Conservation (phyloP, 2,888 invertebrate genomes). For the Andrena praecox region DNA sequence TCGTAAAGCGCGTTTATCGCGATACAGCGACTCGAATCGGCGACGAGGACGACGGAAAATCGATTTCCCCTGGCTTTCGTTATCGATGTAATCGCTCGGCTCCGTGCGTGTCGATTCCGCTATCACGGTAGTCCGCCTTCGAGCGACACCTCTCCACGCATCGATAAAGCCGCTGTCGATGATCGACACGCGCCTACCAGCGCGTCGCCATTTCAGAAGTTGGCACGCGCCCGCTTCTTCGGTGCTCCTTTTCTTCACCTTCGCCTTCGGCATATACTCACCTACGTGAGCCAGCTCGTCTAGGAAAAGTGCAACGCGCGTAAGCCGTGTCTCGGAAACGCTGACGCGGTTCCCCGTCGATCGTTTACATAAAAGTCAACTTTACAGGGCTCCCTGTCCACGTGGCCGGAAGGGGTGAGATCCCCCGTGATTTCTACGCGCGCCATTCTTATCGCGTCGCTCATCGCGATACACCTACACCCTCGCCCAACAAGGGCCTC, state of each 20-base stretch:
- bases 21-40: background rate
- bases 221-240: conserved; percentile 50
- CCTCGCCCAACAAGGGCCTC: conserved; percentile 11
- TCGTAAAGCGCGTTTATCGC: conserved; percentile 59
- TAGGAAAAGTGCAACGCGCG: conserved; percentile 63
- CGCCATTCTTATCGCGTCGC: conserved; percentile 66
- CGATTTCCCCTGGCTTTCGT: conserved; percentile 70
- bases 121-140: conserved; percentile 27
- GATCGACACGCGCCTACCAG: background rate
- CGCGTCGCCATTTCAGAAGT: conserved; percentile 38
- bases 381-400: conserved; percentile 1
- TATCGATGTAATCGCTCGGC: conserved; percentile 77
- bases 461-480: conserved; percentile 54
- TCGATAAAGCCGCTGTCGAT: conserved; percentile 11
- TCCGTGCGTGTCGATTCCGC: conserved; percentile 72
- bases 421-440: conserved; percentile 43
- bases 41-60: conserved; percentile 39
- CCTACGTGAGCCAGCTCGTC: background rate
- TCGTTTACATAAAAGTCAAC: conserved; percentile 71
- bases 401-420: conserved; percentile 48
- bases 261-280: conserved; percentile 19
- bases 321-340: conserved; percentile 43
- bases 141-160: conserved; percentile 13
- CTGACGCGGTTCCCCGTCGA: conserved; percentile 62
- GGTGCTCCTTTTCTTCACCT: conserved; percentile 31